A percentile compares a stretch with the other conserved stretches of the same genome.
Conservation (phyloP, 2,113 vertebrate species). For the Gymnogyps californianus region DNA sequence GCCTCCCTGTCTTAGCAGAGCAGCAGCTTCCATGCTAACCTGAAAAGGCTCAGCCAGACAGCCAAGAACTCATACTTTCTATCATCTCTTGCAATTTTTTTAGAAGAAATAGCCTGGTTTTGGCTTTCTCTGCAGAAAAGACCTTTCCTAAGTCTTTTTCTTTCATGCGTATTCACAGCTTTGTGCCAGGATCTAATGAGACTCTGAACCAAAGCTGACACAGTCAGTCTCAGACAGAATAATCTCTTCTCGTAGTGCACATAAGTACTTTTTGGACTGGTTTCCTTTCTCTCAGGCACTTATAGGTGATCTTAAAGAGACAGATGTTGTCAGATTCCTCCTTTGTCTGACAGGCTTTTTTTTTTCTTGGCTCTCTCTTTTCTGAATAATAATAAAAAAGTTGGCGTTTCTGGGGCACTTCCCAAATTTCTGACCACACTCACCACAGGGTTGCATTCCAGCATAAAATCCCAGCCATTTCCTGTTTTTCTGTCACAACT, state of each 20-base stretch:
- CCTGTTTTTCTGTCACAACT: neutral
- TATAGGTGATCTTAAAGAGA: slow-evolving; percentile 39
- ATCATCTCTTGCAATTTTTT: neutral
- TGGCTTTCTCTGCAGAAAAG: neutral
- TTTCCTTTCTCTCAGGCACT: slow-evolving; percentile 19
- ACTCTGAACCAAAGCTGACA: neutral
- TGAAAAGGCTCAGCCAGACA: neutral
- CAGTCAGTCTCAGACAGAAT: neutral
- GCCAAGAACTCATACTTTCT: neutral
- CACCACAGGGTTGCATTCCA: neutral
- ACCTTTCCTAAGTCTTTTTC: neutral
- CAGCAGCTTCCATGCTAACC: neutral
- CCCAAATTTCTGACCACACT: neutral
- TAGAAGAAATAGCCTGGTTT: neutral
- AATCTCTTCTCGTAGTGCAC: neutral
- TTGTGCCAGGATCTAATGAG: neutral
- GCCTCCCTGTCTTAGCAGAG: neutral
- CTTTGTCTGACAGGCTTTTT: neutral
- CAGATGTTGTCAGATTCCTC: neutral
- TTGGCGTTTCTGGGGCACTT: neutral
- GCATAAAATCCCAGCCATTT: neutral
- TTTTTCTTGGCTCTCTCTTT: neutral
- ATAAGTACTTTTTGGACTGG: neutral
- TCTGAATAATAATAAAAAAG: neutral
- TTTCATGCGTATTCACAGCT: neutral